Base-by-base conservation (phyloP, 2,888 invertebrate genomes). In the Endomychus coccineus region DNA sequence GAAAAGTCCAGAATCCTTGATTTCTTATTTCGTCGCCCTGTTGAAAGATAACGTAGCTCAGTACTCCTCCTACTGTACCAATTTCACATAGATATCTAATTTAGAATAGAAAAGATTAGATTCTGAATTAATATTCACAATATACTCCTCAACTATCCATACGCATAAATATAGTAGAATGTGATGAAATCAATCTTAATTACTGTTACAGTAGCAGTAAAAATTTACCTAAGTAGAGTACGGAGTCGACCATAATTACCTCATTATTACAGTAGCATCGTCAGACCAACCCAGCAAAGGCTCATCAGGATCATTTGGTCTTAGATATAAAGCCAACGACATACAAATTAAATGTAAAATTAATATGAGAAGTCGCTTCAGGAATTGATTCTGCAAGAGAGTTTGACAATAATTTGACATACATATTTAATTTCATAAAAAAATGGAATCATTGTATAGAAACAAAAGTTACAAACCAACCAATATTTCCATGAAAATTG, bases 21-120 rank as follows among this genome's bases (percentile, higher is more conserved):
- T 95, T 92, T 63, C 87, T 80, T 39, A 98, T 80, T 69, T 97
- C 97, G 52, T 89, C 88, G 0, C 92, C 87, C 62, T 95, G 91
- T 64, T 96, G 95, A 42, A 92, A 71, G 40, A 94, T 71, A 3
- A 96, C 78, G 59, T 91, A 95, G 55, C 84, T 82, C 3, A 94
- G 62, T 4, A 95, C 94, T 10, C 90, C 89, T 2, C 80, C 59
- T 35, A 94, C 76, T 1, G 94, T 90, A 3, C 85, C 80, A 37
- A 88, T 68, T 70, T 98, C 97, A 52, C 84, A 80, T 11, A 79
- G 76, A 54, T 87, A 77, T 13, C 94, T 62, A 43, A 28, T 51
- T 44, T 33, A 11, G 3, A 35, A 36, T n/a, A n/a, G n/a, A n/a
- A n/a, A n/a, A n/a, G n/a, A n/a, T n/a, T n/a, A n/a, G n/a, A n/a